Evolutionary conservation across 2,113 vertebrate genomes (phyloP).

Genomic region (Glaucidium brasilianum): DNA sequence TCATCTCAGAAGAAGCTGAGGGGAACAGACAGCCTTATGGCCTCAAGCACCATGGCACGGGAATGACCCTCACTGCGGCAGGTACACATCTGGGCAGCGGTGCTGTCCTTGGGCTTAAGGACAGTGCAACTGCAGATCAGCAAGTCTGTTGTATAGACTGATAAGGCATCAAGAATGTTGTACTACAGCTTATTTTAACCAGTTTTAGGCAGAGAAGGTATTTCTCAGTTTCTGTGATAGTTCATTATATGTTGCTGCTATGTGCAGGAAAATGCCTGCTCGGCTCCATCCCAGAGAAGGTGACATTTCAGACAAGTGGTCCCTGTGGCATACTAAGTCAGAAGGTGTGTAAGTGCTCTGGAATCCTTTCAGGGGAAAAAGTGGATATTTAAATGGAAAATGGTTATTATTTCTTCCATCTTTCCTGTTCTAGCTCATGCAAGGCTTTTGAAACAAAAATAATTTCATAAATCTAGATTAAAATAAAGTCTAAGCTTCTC

Average conservation of each 20-base stretch:
- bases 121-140: background rate
- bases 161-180: background rate
- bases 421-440: background rate
- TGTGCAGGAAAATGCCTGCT: background rate
- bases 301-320: background rate
- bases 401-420: background rate
- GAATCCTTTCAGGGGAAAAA: background rate
- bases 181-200: background rate
- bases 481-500: background rate
- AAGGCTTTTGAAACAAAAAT: background rate
- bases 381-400: background rate
- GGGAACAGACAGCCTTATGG: background rate
- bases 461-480: background rate
- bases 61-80: rapidly evolving
- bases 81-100: background rate
- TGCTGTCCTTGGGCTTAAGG: background rate
- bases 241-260: background rate
- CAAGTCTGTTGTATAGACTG: background rate
- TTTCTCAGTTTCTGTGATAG: background rate
- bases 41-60: rapidly evolving
- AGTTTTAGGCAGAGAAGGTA: background rate
- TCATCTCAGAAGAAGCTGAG: background rate
- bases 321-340: background rate
- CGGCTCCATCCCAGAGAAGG: background rate
- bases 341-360: background rate